These are phyloP conservation scores for Iguana delicatissima DNA, from an alignment of 2,797 vertebrate genomes.

Conservation along the genomic window DNA sequence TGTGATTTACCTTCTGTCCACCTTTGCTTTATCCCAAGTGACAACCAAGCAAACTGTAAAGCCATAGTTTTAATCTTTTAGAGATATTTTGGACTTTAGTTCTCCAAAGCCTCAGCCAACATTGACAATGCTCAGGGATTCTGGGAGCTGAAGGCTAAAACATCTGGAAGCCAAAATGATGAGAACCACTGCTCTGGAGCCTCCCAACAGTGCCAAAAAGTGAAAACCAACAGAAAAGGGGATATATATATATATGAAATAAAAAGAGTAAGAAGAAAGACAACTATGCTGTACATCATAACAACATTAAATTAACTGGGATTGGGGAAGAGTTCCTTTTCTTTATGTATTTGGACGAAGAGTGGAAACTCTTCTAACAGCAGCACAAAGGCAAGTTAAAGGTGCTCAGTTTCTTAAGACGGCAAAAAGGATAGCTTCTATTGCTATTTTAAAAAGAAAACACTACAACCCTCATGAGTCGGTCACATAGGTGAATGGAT, in stretches of 20 bases:
- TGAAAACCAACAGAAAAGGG: background rate
- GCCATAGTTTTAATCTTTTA: no score
- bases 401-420: background rate
- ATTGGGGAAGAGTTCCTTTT: background rate
- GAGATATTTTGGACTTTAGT: no score
- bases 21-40: background rate
- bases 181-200: background rate
- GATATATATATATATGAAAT: background rate
- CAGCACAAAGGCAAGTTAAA: slow-evolving; percentile 4
- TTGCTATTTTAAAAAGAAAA: background rate
- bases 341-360: background rate
- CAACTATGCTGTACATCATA: slow-evolving; percentile 3
- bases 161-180: no score
- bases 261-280: background rate
- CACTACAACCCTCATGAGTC: background rate
- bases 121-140: no score
- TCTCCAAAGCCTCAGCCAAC: no score
- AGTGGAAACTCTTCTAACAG: background rate
- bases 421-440: background rate
- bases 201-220: background rate
- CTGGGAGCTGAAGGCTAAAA: no score
- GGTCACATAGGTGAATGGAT: background rate
- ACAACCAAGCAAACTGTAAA: background rate
- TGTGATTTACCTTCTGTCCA: background rate
- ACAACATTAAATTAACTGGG: background rate